Percentiles rank a stretch among this genome's conserved stretches.
These are phyloP conservation scores for Ptiloglossa arizonensis DNA, from an alignment of 1,140 invertebrate genomes.

Conservation along the genomic window DNA sequence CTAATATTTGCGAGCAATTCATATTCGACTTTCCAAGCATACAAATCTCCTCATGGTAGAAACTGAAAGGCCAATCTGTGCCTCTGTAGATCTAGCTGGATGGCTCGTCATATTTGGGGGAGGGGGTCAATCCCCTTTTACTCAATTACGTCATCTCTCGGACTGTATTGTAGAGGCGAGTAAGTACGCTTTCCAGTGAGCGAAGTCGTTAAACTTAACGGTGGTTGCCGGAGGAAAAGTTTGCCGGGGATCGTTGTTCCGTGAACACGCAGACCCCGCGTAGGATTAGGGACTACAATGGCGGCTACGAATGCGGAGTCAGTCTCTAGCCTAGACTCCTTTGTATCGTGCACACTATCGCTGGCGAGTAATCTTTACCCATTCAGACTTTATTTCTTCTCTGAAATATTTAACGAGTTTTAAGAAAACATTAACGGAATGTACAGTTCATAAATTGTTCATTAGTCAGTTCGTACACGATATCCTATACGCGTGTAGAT, in stretches of 20 bases:
- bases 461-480: too few species aligned
- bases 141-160: constrained; percentile 48
- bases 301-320: neutral
- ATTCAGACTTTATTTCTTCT: too few species aligned
- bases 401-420: too few species aligned
- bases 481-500: too few species aligned
- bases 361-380: too few species aligned
- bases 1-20: neutral
- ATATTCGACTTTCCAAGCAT: neutral
- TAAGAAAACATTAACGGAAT: too few species aligned
- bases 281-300: neutral
- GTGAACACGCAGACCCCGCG: neutral
- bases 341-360: neutral
- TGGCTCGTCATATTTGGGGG: constrained; percentile 46
- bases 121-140: constrained; percentile 50
- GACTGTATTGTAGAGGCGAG: constrained; percentile 23
- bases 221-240: constrained; percentile 20
- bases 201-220: constrained; percentile 48
- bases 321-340: neutral
- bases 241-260: neutral
- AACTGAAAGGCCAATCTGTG: constrained; percentile 49
- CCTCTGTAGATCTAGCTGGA: constrained; percentile 12
- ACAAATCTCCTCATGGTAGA: constrained; percentile 34
- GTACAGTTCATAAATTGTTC: too few species aligned
- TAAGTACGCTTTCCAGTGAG: constrained; percentile 32